Evolutionary conservation across 2,888 invertebrate species (phyloP).

Genomic region (Oxycera nigricornis): DNA sequence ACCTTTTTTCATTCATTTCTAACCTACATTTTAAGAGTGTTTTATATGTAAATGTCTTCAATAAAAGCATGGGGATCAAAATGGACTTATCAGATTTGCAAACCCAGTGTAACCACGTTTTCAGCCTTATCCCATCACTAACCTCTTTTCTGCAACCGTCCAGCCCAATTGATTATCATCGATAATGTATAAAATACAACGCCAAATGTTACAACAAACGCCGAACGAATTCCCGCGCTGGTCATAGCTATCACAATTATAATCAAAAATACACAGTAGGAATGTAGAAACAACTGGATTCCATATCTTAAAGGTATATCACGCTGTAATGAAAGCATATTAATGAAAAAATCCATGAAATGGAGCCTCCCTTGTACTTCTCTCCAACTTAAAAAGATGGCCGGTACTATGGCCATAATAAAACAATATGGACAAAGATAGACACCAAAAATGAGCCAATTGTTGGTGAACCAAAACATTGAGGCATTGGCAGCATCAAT

Average conservation of each 20-base stretch:
- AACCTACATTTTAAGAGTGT: no score
- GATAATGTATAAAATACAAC: slow-evolving; percentile 57
- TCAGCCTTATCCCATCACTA: no score
- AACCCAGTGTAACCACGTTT: no score
- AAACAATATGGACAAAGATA: slow-evolving; percentile 61
- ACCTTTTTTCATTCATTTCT: no score
- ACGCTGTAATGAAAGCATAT: slow-evolving; percentile 50
- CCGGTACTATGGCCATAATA: slow-evolving; percentile 57
- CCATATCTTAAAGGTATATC: slow-evolving; percentile 55
- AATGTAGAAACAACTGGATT: slow-evolving; percentile 57
- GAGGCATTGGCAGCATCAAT: slow-evolving; percentile 61
- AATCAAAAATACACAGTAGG: slow-evolving; percentile 57
- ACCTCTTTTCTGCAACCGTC: slow-evolving; percentile 56
- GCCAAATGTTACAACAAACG: slow-evolving; percentile 57
- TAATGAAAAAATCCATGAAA: not conserved
- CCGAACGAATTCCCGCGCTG: slow-evolving; percentile 57
- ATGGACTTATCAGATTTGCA: no score
- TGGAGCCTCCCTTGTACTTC: not conserved
- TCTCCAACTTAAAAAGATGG: slow-evolving; percentile 49
- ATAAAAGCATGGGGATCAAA: no score
- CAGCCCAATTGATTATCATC: slow-evolving; percentile 56
- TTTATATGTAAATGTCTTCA: no score
- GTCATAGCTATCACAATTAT: slow-evolving; percentile 55
- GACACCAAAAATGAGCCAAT: slow-evolving; percentile 64
- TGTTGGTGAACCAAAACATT: slow-evolving; percentile 69